These are phyloP conservation scores for Agrochola circellaris DNA, from an alignment of 2,888 invertebrate genomes.

Conservation along the genomic window DNA sequence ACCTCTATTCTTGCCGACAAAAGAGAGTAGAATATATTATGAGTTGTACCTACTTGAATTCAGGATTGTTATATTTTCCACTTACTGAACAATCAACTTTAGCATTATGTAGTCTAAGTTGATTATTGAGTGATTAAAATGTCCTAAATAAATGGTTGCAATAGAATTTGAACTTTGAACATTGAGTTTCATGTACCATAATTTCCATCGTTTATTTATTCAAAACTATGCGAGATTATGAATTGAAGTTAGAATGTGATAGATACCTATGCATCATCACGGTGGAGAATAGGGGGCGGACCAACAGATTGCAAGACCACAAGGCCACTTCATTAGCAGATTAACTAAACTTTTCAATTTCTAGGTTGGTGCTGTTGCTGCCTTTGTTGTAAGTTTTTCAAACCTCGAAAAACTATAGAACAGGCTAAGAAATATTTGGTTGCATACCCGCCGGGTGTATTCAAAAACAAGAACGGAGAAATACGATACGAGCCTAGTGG, in stretches of 20 bases:
- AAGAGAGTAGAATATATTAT: too few relatives aligned
- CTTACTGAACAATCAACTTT: background rate
- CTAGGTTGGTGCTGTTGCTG: slow-evolving; percentile 92
- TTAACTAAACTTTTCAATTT: slow-evolving; percentile 3
- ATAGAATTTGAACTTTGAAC: background rate
- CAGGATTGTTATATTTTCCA: background rate
- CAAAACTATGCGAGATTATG: background rate
- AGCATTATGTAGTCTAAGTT: background rate
- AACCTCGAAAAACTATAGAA: slow-evolving; percentile 89
- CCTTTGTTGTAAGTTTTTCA: slow-evolving; percentile 90
- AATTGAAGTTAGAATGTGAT: background rate
- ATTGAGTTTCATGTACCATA: background rate
- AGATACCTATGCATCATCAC: background rate
- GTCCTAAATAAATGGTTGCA: background rate
- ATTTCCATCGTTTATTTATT: background rate
- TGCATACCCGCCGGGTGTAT: slow-evolving; percentile 90
- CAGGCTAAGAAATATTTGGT: slow-evolving; percentile 89
- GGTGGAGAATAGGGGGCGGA: background rate
- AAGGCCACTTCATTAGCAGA: background rate
- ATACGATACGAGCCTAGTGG: slow-evolving; percentile 89
- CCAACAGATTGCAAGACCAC: background rate
- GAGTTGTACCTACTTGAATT: background rate
- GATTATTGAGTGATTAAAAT: too few relatives aligned
- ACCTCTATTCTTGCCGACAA: background rate
- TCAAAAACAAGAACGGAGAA: slow-evolving; percentile 77